Conservation (phyloP, 1,140 invertebrate species). For the Leptinotarsa undecemlineata region DNA sequence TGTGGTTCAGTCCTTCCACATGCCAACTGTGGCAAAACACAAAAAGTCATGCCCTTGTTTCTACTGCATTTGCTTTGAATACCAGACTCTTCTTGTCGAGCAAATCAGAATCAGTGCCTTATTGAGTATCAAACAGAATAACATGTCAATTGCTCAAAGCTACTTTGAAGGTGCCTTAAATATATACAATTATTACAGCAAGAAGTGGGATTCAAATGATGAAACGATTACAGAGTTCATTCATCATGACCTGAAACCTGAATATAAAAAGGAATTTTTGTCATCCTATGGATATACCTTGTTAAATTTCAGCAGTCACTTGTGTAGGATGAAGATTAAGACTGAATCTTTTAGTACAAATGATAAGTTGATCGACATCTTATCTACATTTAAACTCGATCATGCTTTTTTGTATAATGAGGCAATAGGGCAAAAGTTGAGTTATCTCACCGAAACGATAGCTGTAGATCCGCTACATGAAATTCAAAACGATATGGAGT, state of each 20-base stretch:
- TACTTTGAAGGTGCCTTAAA: constrained; percentile 24
- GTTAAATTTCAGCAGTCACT: constrained; percentile 19
- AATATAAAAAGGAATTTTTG: constrained; percentile 21
- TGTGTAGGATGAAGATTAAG: constrained; percentile 8
- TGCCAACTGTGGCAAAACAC: constrained; percentile 14
- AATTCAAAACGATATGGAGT: constrained; percentile 2
- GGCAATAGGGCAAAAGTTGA: constrained; percentile 17
- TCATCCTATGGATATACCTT: constrained; percentile 17
- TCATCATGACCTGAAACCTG: not conserved
- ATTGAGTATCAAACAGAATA: constrained; percentile 24
- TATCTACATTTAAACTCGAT: not conserved
- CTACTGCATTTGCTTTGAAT: constrained; percentile 27
- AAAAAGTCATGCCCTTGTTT: constrained; percentile 24
- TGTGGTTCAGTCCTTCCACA: not conserved
- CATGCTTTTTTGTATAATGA: constrained; percentile 20
- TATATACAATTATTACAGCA: constrained; percentile 10
- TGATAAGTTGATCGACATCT: constrained; percentile 1
- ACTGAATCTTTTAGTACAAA: not conserved
- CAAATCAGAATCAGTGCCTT: constrained; percentile 22
- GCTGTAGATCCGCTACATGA: not conserved
- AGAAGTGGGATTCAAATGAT: not conserved
- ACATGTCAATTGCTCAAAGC: constrained; percentile 5
- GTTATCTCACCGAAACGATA: not conserved
- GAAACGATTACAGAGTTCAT: constrained; percentile 13
- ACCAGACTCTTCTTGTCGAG: constrained; percentile 14